Conservation (phyloP, 2,888 invertebrate genomes). For the Marronus borbonicus region DNA sequence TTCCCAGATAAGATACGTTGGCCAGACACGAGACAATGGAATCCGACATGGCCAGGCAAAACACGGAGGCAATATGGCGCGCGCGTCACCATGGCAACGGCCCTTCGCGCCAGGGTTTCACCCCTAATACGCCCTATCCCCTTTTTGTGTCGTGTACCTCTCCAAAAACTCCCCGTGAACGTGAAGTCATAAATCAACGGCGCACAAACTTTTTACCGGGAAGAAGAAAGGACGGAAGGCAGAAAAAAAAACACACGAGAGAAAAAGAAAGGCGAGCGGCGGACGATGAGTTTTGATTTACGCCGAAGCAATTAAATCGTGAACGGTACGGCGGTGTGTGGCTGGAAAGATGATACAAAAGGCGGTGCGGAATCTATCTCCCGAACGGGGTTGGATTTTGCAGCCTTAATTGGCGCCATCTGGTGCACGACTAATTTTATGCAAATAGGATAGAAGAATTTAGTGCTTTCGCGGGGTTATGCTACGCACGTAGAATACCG, state of each 20-base stretch:
- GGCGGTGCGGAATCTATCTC: conserved; percentile 17
- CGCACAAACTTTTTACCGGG: conserved; percentile 48
- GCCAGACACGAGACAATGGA: conserved; percentile 61
- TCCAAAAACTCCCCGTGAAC: conserved; percentile 50
- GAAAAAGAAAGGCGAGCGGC: neutral
- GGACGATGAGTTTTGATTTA: conserved; percentile 41
- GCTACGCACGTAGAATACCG: conserved; percentile 65
- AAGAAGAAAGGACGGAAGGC: conserved; percentile 52
- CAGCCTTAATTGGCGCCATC: conserved; percentile 55
- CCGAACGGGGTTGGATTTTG: conserved; percentile 41
- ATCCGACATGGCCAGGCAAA: conserved; percentile 57
- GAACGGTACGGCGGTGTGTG: neutral
- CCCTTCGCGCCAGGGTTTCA: conserved; percentile 65
- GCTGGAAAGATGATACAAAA: conserved; percentile 26
- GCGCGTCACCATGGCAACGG: conserved; percentile 67
- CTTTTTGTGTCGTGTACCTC: conserved; percentile 29
- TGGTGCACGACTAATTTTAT: conserved; percentile 60
- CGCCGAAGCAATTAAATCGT: conserved; percentile 46
- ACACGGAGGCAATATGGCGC: conserved; percentile 63
- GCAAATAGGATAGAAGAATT: conserved; percentile 59
- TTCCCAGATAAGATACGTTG: conserved; percentile 62
- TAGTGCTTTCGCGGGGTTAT: conserved; percentile 60
- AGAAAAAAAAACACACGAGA: conserved; percentile 52
- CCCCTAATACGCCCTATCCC: conserved; percentile 57
- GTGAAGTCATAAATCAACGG: conserved; percentile 58